Percentiles rank a stretch among this genome's conserved stretches.
These are phyloP conservation scores for Sminthurinus signatus DNA, from an alignment of 1,140 invertebrate species.

Conservation along the genomic window DNA sequence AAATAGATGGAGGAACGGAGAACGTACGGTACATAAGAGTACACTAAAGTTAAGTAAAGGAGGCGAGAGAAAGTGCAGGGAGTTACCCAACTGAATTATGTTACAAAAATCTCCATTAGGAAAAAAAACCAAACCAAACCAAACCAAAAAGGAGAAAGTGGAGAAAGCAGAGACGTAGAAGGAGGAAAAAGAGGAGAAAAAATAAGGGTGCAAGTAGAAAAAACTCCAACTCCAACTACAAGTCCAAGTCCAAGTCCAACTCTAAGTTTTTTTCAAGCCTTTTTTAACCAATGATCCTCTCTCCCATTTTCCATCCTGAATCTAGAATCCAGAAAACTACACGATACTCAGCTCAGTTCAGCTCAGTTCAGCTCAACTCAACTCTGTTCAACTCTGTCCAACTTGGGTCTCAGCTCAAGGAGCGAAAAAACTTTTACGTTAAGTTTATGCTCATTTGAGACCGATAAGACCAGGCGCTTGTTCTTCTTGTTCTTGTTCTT, in stretches of 20 bases:
- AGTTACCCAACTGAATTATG: no score
- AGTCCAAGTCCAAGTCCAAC: not conserved
- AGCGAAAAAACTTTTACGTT: constrained; percentile 17
- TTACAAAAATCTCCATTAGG: not conserved
- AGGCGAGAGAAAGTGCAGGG: not conserved
- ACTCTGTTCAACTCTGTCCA: no score
- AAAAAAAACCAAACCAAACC: no score
- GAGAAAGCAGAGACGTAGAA: constrained; percentile 25
- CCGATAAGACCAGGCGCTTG: constrained; percentile 15
- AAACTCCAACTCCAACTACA: not conserved
- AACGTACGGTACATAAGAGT: no score
- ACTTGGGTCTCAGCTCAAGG: constrained; percentile 13
- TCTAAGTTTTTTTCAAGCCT: not conserved
- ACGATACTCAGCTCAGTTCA: no score
- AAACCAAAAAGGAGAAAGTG: no score
- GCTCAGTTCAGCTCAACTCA: no score
- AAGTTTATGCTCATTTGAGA: constrained; percentile 23
- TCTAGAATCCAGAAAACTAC: no score
- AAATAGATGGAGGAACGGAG: no score
- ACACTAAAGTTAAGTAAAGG: no score
- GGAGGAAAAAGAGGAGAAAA: constrained; percentile 31
- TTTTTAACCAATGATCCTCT: not conserved
- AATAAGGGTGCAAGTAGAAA: constrained; percentile 26
- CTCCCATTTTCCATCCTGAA: constrained; percentile 1
- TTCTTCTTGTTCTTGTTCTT: not conserved